Percentiles rank a stretch among this genome's conserved stretches.
Evolutionary conservation across 2,797 vertebrate genomes (phyloP).

Genomic region (Karalla daura): DNA sequence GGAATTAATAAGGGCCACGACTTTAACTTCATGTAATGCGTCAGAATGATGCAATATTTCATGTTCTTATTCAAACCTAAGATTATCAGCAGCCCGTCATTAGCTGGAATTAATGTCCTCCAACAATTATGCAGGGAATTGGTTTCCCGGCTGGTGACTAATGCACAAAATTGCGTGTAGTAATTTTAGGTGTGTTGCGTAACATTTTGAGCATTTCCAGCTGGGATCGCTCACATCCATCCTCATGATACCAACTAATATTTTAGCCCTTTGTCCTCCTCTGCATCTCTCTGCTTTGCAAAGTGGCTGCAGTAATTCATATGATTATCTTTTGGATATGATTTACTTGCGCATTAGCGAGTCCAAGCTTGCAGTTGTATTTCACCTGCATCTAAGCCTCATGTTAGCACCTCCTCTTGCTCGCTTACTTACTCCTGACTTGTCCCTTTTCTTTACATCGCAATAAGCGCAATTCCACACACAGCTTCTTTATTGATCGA

Average conservation of each 20-base stretch:
- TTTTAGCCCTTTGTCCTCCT: neutral
- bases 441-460: neutral
- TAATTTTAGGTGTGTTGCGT: neutral
- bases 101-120: neutral
- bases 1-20: too few species aligned
- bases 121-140: neutral
- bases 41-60: neutral
- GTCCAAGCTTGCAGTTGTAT: neutral
- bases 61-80: neutral
- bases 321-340: neutral
- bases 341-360: neutral
- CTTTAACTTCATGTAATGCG: too few species aligned
- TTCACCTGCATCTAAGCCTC: neutral
- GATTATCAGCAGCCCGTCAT: neutral
- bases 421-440: neutral
- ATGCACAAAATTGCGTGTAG: neutral
- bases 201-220: neutral
- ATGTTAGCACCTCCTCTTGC: neutral
- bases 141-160: neutral
- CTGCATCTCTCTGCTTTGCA: neutral
- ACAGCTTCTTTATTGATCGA: neutral
- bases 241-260: neutral
- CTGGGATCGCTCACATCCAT: neutral
- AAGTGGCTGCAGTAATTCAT: neutral
- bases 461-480: neutral